These are phyloP conservation scores for Emys orbicularis DNA, from an alignment of 2,797 vertebrate genomes.

Conservation along the genomic window DNA sequence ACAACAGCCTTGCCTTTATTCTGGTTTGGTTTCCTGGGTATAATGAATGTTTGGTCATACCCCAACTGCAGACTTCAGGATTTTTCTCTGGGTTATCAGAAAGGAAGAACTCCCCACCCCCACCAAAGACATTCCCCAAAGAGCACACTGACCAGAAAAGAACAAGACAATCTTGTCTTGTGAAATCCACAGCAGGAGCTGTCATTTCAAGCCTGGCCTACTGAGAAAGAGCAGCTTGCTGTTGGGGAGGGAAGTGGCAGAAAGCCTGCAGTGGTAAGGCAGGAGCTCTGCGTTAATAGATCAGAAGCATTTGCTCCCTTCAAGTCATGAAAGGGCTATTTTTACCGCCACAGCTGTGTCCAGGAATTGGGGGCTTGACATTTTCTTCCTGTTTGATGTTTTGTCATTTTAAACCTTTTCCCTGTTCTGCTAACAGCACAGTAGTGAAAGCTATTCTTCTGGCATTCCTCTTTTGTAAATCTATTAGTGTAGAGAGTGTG, in stretches of 20 bases:
- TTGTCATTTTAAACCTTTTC: constrained; percentile 9
- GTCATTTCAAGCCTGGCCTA: constrained; percentile 19
- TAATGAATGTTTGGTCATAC: constrained; percentile 48
- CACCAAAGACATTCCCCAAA: constrained; percentile 45
- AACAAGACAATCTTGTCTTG: constrained; percentile 54
- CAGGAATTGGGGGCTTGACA: constrained; percentile 64
- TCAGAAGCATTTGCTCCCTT: constrained; percentile 37
- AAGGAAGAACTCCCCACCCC: constrained; percentile 3
- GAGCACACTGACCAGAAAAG: constrained; percentile 47
- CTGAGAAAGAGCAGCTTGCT: constrained; percentile 49
- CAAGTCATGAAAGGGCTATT: constrained; percentile 20
- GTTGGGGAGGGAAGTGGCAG: constrained; percentile 27
- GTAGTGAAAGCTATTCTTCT: background rate
- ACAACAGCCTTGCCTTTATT: background rate
- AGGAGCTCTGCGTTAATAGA: constrained; percentile 58
- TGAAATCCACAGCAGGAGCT: constrained; percentile 61
- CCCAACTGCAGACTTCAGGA: constrained; percentile 16
- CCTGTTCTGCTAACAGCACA: background rate
- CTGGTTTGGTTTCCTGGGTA: constrained; percentile 19
- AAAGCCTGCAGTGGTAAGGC: constrained; percentile 27
- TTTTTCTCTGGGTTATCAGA: constrained; percentile 53
- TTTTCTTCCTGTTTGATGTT: constrained; percentile 57
- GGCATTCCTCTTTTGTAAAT: background rate
- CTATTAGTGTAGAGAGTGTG: background rate
- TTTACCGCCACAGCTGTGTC: constrained; percentile 65